A percentile compares a stretch with the other conserved stretches of the same genome.
Evolutionary conservation across 2,113 vertebrate genomes (phyloP).

Genomic region (Notechis scutatus): DNA sequence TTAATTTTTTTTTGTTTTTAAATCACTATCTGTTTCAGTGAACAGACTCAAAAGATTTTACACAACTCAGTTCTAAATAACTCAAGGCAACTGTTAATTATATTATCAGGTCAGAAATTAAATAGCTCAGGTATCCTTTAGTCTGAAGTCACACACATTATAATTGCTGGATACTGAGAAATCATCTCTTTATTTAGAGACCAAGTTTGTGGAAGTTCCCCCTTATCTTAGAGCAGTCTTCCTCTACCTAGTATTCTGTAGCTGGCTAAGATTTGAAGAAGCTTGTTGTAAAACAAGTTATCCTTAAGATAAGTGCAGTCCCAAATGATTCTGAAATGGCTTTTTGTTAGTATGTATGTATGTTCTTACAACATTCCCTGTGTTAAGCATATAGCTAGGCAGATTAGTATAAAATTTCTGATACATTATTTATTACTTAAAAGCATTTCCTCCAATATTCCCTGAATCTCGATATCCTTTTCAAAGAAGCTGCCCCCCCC

Average conservation of each 20-base stretch:
- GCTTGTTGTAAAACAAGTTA: background rate
- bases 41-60: conserved; percentile 52
- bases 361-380: background rate
- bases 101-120: conserved; percentile 59
- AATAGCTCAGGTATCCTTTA: conserved; percentile 59
- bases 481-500: background rate
- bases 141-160: conserved; percentile 55
- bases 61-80: conserved; percentile 68
- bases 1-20: conserved; percentile 34
- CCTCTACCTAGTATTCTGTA: background rate
- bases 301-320: background rate
- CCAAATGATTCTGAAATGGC: background rate
- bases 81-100: conserved; percentile 65
- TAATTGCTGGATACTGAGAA: conserved; percentile 60
- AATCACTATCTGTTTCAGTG: conserved; percentile 51
- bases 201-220: conserved; percentile 35
- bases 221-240: conserved; percentile 43
- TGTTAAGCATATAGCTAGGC: background rate
- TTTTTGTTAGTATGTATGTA: background rate
- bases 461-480: background rate
- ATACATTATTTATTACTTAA: background rate
- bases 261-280: background rate
- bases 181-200: conserved; percentile 58
- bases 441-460: background rate
- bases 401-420: background rate